Base-by-base conservation (phyloP, 2,888 invertebrate genomes). In the Octonoba sinensis region DNA sequence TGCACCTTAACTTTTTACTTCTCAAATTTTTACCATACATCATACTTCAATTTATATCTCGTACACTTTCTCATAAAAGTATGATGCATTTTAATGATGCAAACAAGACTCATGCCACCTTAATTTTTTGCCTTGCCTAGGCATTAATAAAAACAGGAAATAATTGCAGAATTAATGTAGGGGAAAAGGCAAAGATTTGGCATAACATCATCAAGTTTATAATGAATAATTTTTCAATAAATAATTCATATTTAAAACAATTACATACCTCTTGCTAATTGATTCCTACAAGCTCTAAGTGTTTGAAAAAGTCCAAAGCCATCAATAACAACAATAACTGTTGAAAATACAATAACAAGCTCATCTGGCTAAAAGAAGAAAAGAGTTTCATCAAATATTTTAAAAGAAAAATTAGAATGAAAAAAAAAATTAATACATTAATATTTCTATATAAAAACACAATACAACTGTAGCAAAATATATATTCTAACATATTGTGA, bases 241-340 rank as follows among this genome's bases (percentile, higher is more conserved):
- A 59, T 59, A 3, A 59, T 18, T 24, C 15, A n/a, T 44, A 64
- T n/a, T 27, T 64, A 12, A 64, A 54, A 49, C 13, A 6, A 75
- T 16, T 46, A 46, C 76, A 86, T 89, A 95, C 95, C 93, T 92
- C 92, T 92, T 57, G 94, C 94, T 83, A 95, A 90, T 87, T 95
- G 93, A 87, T 93, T 93, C 87, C 95, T 91, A 85, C 93, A 93
- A 85, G 92, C 93, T 87, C 94, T 90, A 59, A 96, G 90, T 62
- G 93, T 93, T 87, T 93, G 93, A 87, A 95, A 95, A 75, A 96
- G 90, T 85, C 93, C 93, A 86, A 93, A 91, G 77, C 93, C 97
- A 89, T 92, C 93, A 84, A 94, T 91, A 85, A 93, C 92, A 87
- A 93, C 96, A 78, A 93, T 91, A 88, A 91, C 92, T 85, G 89